Evolutionary conservation across 2,113 vertebrate genomes (phyloP).

Genomic region (Clarias macrocephalus): DNA sequence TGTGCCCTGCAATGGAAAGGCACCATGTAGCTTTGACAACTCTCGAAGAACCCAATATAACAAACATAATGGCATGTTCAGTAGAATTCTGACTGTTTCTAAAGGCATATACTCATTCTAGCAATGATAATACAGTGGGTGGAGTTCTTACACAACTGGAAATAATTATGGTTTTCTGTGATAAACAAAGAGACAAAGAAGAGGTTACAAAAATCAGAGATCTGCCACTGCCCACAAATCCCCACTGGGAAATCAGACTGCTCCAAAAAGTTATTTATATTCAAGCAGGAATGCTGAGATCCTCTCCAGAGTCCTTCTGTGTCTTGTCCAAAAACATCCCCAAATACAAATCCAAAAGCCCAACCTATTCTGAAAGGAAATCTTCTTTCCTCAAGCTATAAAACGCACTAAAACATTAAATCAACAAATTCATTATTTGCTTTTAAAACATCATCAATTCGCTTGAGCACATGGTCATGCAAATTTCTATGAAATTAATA

Average conservation of each 20-base stretch:
- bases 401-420: background rate
- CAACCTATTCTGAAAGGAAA: background rate
- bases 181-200: background rate
- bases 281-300: constrained; percentile 30
- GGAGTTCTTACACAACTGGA: background rate
- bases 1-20: no score
- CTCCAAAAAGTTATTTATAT: constrained; percentile 44
- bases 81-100: background rate
- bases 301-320: constrained; percentile 26
- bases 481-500: background rate
- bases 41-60: background rate
- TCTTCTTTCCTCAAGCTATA: background rate
- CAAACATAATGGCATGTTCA: background rate
- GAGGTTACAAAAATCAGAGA: constrained; percentile 26
- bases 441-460: background rate
- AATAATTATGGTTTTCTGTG: background rate
- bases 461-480: background rate
- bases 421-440: background rate
- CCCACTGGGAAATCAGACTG: constrained; percentile 4
- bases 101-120: background rate
- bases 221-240: constrained; percentile 1
- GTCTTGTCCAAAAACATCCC: constrained; percentile 38
- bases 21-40: background rate
- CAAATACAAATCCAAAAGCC: constrained; percentile 7
- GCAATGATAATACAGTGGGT: background rate